Evolutionary conservation across 2,113 vertebrate genomes (phyloP), one percentile per base, ranked within the genome.

Genomic region (Ceyx melanurus): DNA sequence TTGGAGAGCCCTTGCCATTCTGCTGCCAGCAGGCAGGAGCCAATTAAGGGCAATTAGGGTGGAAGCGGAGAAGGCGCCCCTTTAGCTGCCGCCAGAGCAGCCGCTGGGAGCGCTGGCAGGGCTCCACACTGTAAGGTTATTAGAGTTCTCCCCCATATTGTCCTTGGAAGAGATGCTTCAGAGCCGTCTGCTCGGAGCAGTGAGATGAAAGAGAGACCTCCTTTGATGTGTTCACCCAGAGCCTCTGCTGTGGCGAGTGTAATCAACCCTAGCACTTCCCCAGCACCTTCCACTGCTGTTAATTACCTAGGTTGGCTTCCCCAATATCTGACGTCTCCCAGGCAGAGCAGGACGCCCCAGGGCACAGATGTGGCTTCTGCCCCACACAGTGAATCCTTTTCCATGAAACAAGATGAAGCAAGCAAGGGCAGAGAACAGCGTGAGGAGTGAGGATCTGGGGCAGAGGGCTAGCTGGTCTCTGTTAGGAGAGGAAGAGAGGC

Each of bases 31-130:
- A 83, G 93, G 96, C 94, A 90, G 95, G 88, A 96, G 94, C 95
- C 95, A 96, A 92, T 95, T 94, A 95, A 93, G 85, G 89, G 96
- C 96, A 95, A 97, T 96, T 96, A 95, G 93, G 94, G 93, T 95
- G 95, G 95, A 96, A 97, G 94, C 5, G 14, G 90, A 93, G 94
- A 95, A 97, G 91, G 86, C 80, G 86, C 93, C 95, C 96, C 95
- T 96, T 86, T 93, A 94, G 94, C 94, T 3, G 92, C 93, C 62
- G 86, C 94, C 93, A 79, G 88, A 79, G 92, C 13, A 28, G 88
- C 89, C 65, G 37, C 91, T 95, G 92, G 57, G 92, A 92, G 83
- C 7, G 17, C 95, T 97, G 96, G 97, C 96, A 86, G 40, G 43
- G 74, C 93, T 96, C 96, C 93, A 82, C 68, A 58, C 68, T 84